Percentiles rank a stretch among this genome's conserved stretches.
These are phyloP conservation scores for Serranus cabrilla DNA, from an alignment of 2,797 vertebrate species.

Conservation along the genomic window DNA sequence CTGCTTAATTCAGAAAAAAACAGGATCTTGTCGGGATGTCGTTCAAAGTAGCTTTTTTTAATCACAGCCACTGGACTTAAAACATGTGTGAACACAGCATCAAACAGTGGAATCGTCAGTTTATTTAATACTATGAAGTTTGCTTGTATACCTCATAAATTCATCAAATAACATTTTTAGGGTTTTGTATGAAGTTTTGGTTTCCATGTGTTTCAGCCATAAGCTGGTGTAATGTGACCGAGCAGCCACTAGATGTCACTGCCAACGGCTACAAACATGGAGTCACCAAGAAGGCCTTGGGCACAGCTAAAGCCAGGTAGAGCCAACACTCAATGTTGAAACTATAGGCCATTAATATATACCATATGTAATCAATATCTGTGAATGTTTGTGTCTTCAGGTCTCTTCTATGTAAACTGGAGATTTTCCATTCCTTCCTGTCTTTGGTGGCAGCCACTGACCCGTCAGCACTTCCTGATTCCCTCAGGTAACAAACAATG, in stretches of 20 bases:
- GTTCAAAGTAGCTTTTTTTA: too few species aligned
- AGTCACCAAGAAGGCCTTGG: conserved; percentile 88
- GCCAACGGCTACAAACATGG: conserved; percentile 95
- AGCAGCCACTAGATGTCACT: conserved; percentile 93
- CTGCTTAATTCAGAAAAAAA: too few species aligned
- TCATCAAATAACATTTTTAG: too few species aligned
- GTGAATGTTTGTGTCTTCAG: conserved; percentile 72
- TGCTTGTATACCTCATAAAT: too few species aligned
- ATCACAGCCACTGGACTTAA: too few species aligned
- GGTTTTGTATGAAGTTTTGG: too few species aligned
- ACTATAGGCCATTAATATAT: neutral
- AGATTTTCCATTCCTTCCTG: conserved; percentile 92
- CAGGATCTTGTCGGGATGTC: too few species aligned
- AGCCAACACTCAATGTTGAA: neutral
- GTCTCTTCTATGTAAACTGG: conserved; percentile 93
- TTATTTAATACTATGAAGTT: too few species aligned
- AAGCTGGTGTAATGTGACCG: conserved; percentile 92
- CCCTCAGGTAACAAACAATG: conserved; percentile 88
- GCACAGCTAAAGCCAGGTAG: conserved; percentile 90
- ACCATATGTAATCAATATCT: neutral
- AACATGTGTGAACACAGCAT: too few species aligned
- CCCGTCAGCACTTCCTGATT: conserved; percentile 84
- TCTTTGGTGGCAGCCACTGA: conserved; percentile 86
- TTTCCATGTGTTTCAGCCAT: conserved; percentile 85
- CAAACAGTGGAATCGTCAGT: too few species aligned